Percentiles rank a stretch among this genome's conserved stretches.
phyloP scores from a whole-genome alignment of 2,113 vertebrate species.

The Tenrec ecaudatus region DNA sequence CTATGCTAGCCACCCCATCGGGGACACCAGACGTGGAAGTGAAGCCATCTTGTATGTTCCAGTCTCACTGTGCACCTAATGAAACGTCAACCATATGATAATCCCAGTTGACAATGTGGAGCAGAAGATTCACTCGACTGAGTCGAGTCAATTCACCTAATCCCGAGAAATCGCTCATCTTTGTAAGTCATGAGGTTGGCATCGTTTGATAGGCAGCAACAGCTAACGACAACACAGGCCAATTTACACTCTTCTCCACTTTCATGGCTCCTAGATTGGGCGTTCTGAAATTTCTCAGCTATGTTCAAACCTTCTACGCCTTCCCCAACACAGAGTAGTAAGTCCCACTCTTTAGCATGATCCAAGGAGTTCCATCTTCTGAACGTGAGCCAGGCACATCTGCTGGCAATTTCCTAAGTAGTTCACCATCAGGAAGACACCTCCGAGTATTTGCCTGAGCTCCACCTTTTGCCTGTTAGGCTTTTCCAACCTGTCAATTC shows the following conservation, averaged over 20 bases:
- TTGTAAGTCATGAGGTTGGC: neutral
- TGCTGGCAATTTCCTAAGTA: neutral
- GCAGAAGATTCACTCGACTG: neutral
- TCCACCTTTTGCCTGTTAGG: neutral
- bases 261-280: no score
- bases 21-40: neutral
- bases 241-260: neutral
- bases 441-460: neutral
- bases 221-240: neutral
- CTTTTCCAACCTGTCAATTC: neutral
- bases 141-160: slow-evolving; percentile 11
- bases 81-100: neutral
- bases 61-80: neutral
- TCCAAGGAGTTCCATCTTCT: neutral
- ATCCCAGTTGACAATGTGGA: neutral
- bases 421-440: neutral
- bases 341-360: neutral
- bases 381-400: neutral
- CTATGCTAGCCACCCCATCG: neutral
- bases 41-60: neutral
- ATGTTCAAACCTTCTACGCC: neutral
- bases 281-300: neutral
- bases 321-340: neutral
- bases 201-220: neutral
- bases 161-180: neutral